phyloP scores from a whole-genome alignment of 2,797 vertebrate genomes.

The Allobates femoralis region DNA sequence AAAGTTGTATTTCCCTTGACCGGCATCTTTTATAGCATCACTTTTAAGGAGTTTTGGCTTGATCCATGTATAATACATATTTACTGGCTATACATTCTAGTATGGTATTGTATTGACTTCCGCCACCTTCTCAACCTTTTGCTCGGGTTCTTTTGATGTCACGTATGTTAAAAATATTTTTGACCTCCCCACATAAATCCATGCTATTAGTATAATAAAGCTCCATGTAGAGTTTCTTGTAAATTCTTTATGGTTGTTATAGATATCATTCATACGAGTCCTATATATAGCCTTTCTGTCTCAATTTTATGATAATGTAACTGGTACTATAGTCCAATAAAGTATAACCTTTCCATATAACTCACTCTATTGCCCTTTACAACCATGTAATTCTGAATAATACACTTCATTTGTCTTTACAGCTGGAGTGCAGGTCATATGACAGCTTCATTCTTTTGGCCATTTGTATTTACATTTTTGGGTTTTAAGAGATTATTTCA shows the following conservation, averaged over 20 bases:
- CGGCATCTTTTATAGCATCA: too few species aligned
- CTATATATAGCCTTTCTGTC: not conserved
- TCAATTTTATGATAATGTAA: slow-evolving; percentile 17
- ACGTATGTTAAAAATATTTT: not conserved
- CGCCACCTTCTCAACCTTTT: not conserved
- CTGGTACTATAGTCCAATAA: not conserved
- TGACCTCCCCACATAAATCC: not conserved
- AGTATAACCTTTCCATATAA: not conserved
- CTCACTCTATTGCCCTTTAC: slow-evolving; percentile 23
- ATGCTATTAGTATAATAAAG: not conserved
- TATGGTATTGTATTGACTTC: not conserved
- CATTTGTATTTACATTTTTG: not conserved
- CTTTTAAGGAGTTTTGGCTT: too few species aligned
- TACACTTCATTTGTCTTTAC: slow-evolving; percentile 46
- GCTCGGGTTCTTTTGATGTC: not conserved
- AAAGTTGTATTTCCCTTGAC: too few species aligned
- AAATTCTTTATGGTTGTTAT: not conserved
- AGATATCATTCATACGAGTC: not conserved
- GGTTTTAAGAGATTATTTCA: not conserved
- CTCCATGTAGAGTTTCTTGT: slow-evolving; percentile 9
- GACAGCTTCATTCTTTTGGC: not conserved
- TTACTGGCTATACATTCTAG: not conserved
- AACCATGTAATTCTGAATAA: slow-evolving; percentile 19
- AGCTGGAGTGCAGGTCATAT: not conserved
- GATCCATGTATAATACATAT: not conserved